A percentile compares a stretch with the other conserved stretches of the same genome.
These are phyloP conservation scores for Caranx ignobilis DNA, from an alignment of 2,113 vertebrate genomes.

Conservation along the genomic window DNA sequence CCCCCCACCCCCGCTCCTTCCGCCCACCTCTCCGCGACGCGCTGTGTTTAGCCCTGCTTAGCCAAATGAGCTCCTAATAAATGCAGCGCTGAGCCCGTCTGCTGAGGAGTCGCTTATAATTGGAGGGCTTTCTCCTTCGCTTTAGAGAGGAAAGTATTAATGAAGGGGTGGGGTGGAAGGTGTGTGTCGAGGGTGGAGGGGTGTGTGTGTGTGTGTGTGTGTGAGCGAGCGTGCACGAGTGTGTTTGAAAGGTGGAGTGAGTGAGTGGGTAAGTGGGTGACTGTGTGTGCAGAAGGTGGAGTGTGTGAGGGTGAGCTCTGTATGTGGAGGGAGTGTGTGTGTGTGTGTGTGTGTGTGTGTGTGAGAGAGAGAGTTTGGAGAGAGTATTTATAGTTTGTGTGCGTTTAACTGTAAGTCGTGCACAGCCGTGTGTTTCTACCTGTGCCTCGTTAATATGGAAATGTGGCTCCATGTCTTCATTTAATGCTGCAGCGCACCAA, in stretches of 20 bases:
- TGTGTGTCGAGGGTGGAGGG: constrained; percentile 59
- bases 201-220: constrained; percentile 23
- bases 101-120: constrained; percentile 75
- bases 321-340: constrained; percentile 20
- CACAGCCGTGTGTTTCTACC: constrained; percentile 29
- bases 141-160: constrained; percentile 74
- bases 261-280: constrained; percentile 51
- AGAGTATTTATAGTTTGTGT: not conserved
- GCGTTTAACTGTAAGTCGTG: constrained; percentile 11
- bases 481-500: constrained; percentile 25
- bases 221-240: constrained; percentile 16
- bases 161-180: constrained; percentile 71
- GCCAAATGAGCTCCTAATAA: constrained; percentile 83
- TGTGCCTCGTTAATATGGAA: constrained; percentile 65
- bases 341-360: constrained; percentile 33
- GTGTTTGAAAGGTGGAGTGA: constrained; percentile 58
- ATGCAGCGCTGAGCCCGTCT: constrained; percentile 75
- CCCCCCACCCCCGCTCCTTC: not conserved
- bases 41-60: constrained; percentile 81
- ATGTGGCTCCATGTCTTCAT: constrained; percentile 51
- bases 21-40: constrained; percentile 42
- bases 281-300: constrained; percentile 61
- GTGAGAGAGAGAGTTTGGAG: not conserved
- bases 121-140: constrained; percentile 78
- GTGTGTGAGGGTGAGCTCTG: constrained; percentile 31